Evolutionary conservation across 2,113 vertebrate species (phyloP), one percentile per base, ranked within the genome.

Genomic region (Cinclus mexicanus): DNA sequence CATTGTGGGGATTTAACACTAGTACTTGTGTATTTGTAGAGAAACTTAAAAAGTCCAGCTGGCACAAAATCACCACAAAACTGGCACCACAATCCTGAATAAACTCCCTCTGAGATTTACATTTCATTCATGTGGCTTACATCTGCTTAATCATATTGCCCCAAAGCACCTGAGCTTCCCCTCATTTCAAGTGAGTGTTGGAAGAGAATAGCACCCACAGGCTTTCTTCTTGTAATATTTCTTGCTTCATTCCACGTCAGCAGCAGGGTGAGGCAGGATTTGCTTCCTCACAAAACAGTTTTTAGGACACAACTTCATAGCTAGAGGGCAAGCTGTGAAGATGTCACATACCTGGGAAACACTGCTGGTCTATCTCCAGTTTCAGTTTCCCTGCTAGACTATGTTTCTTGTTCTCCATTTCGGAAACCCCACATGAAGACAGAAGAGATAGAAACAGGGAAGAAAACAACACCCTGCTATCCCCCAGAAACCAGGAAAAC

Each of bases 41-140:
- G 78, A 78, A 97, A 95, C 77, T 86, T 67, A 37, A 91, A 91
- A 83, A 81, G 53, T 69, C 64, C 89, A 91, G 77, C 81, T 97
- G 93, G 91, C 77, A 83, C 42, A 91, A 97, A 94, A 97, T 78
- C 56, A 69, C 76, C 95, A 93, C 87, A 95, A 96, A 97, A 91
- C n/a, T 74, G 59, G 75, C 63, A 88, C 22, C 35, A 74, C 22
- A 65, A 47, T 86, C 63, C 74, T 90, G 77, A 78, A 65, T 70
- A 71, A 63, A 68, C 8, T 89, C 69, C 50, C n/a, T 82, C 82
- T 79, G 93, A 89, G 87, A 83, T 91, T 97, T 82, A 29, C 21
- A 50, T 97, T 95, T 95, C 50, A 37, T 97, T 93, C 87, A 70
- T 14, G 35, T 87, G 55, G 61, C 90, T 87, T 89, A 87, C 35